phyloP scores from a whole-genome alignment of 1,140 invertebrate genomes.

The Macrocentrus cingulum region DNA sequence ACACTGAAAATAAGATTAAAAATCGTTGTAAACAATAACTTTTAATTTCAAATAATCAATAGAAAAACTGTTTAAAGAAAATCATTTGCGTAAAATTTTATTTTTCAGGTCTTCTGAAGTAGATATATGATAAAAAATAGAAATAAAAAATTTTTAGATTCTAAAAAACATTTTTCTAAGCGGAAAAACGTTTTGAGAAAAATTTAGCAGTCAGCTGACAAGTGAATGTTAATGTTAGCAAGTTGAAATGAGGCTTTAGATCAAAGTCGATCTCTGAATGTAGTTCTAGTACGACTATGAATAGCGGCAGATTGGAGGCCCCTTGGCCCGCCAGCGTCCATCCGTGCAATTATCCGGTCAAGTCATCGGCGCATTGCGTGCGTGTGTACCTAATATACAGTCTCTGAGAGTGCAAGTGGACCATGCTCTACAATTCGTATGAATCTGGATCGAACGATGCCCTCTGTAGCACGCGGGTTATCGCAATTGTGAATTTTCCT shows the following conservation, averaged over 20 bases:
- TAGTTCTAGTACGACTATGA: slow-evolving; percentile 23
- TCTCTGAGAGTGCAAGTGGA: slow-evolving; percentile 7
- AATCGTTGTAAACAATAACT: too few species aligned
- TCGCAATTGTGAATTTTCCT: slow-evolving; percentile 3
- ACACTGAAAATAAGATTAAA: too few species aligned
- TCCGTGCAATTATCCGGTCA: slow-evolving; percentile 16
- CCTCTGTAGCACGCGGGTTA: slow-evolving; percentile 4
- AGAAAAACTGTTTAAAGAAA: too few species aligned
- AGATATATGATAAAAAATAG: too few species aligned
- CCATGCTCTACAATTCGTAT: slow-evolving; percentile 6
- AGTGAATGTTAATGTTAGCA: neutral
- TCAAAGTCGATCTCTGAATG: slow-evolving; percentile 11
- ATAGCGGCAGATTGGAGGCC: slow-evolving; percentile 9
- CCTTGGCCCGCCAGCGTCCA: slow-evolving; percentile 14
- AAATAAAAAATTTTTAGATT: too few species aligned
- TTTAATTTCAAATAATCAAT: too few species aligned
- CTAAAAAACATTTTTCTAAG: too few species aligned
- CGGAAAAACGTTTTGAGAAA: too few species aligned
- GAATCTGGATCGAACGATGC: slow-evolving; percentile 11
- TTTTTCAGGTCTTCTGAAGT: too few species aligned
- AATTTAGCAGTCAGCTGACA: too few species aligned
- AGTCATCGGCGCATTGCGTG: neutral
- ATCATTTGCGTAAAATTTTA: too few species aligned
- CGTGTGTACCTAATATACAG: too few species aligned
- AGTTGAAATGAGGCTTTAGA: slow-evolving; percentile 8